Evolutionary conservation across 2,113 vertebrate species (phyloP).

Genomic region (Alexandromys fortis): DNA sequence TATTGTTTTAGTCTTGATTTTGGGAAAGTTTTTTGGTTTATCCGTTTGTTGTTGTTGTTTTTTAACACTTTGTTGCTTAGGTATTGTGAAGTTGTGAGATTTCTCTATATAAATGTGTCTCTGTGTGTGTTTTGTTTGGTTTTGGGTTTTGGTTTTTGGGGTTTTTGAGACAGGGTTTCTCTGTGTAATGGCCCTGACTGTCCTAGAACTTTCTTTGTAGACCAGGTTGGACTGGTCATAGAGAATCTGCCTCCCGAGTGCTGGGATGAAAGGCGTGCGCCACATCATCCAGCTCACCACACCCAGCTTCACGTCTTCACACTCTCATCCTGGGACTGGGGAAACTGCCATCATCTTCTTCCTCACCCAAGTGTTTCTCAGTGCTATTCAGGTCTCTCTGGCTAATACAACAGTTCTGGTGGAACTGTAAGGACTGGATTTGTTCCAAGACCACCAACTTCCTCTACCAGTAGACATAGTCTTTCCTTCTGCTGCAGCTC

Average conservation of each 20-base stretch:
- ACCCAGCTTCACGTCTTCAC: not conserved
- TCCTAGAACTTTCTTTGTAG: not conserved
- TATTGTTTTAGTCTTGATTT: no score
- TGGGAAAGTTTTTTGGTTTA: not conserved
- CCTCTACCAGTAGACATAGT: slow-evolving; percentile 90
- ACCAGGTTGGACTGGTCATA: not conserved
- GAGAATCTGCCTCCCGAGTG: not conserved
- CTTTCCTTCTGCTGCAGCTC: slow-evolving; percentile 88
- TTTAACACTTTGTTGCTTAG: slow-evolving; percentile 43
- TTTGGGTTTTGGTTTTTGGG: not conserved
- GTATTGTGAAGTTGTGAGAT: not conserved
- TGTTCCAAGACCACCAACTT: slow-evolving; percentile 89
- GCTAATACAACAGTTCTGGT: slow-evolving; percentile 89
- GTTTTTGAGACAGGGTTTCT: not conserved
- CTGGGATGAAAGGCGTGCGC: not conserved
- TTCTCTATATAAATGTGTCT: no score
- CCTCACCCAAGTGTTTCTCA: slow-evolving; percentile 90
- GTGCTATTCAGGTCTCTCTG: slow-evolving; percentile 87
- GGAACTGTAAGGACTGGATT: slow-evolving; percentile 91
- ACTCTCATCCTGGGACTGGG: not conserved
- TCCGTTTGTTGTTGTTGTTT: not conserved
- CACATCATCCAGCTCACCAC: not conserved
- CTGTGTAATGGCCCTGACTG: not conserved
- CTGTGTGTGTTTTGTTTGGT: not conserved
- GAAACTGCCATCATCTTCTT: slow-evolving; percentile 17